phyloP scores from a whole-genome alignment of 1,140 invertebrate species.

The Drosophila nigrodunni region DNA sequence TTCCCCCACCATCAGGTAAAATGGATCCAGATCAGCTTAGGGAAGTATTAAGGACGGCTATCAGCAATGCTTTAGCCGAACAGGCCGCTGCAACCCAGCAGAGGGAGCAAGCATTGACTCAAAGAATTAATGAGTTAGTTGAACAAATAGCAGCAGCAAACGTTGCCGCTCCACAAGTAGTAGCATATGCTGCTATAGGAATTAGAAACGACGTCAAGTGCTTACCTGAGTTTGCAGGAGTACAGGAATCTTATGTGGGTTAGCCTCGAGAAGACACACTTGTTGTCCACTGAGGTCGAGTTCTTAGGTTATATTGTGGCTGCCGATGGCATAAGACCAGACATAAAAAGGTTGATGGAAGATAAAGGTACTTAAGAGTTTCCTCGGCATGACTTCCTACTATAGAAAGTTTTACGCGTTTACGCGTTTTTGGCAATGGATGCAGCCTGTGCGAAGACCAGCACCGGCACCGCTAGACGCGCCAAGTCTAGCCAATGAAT shows the following conservation, averaged over 20 bases:
- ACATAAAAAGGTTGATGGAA: too few species aligned
- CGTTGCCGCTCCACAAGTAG: background rate
- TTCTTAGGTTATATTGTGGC: too few species aligned
- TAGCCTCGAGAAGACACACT: background rate
- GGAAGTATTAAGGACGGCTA: background rate
- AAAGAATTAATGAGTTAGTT: background rate
- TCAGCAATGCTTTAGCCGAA: background rate
- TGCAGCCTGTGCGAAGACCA: too few species aligned
- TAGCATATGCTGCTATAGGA: background rate
- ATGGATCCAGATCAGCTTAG: slow-evolving; percentile 2
- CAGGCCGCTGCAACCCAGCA: background rate
- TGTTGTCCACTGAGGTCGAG: too few species aligned
- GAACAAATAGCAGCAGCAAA: background rate
- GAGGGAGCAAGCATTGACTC: background rate
- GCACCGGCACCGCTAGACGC: too few species aligned
- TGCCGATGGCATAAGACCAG: too few species aligned
- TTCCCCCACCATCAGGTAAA: background rate
- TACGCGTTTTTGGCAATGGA: too few species aligned
- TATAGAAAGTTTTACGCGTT: too few species aligned
- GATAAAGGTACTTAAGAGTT: too few species aligned
- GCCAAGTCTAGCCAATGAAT: too few species aligned
- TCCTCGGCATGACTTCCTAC: too few species aligned
- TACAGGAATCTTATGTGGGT: background rate
- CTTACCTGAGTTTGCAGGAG: background rate
- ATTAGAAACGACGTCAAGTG: slow-evolving; percentile 5